Conservation (phyloP, 2,113 vertebrate genomes). For the Lipotes vexillifer region DNA sequence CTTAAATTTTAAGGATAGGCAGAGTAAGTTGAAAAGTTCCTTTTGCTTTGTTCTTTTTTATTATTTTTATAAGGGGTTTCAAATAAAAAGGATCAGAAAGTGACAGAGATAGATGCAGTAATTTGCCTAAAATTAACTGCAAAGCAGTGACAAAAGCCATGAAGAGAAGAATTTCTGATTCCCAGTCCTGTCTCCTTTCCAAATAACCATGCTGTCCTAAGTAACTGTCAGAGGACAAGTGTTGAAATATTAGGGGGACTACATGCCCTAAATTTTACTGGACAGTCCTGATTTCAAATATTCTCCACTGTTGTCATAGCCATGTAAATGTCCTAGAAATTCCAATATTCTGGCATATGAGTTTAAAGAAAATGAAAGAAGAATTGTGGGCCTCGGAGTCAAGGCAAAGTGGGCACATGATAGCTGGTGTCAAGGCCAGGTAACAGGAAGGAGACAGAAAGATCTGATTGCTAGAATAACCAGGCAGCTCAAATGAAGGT, state of each 20-base stretch:
- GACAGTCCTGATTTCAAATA: not conserved
- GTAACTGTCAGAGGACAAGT: not conserved
- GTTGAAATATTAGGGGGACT: not conserved
- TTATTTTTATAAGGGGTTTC: not conserved
- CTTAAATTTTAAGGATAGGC: not conserved
- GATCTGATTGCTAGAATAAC: slow-evolving; percentile 57
- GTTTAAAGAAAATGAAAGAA: slow-evolving; percentile 48
- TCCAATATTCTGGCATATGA: not conserved
- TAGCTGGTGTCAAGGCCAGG: not conserved
- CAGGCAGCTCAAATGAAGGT: slow-evolving; percentile 42
- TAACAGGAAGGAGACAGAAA: slow-evolving; percentile 60
- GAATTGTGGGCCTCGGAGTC: not conserved
- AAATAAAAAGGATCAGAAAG: not conserved
- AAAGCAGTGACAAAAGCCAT: not conserved
- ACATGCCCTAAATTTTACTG: not conserved
- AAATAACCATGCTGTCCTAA: not conserved
- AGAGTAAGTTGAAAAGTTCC: not conserved
- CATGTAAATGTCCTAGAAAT: slow-evolving; percentile 11
- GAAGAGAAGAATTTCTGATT: not conserved
- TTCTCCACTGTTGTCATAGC: not conserved
- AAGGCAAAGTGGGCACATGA: not conserved
- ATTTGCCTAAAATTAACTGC: not conserved
- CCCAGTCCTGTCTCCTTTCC: not conserved
- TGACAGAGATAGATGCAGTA: not conserved
- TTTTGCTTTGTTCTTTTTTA: not conserved